Conservation (phyloP, 2,797 vertebrate genomes). For the Cossypha dichroa region DNA sequence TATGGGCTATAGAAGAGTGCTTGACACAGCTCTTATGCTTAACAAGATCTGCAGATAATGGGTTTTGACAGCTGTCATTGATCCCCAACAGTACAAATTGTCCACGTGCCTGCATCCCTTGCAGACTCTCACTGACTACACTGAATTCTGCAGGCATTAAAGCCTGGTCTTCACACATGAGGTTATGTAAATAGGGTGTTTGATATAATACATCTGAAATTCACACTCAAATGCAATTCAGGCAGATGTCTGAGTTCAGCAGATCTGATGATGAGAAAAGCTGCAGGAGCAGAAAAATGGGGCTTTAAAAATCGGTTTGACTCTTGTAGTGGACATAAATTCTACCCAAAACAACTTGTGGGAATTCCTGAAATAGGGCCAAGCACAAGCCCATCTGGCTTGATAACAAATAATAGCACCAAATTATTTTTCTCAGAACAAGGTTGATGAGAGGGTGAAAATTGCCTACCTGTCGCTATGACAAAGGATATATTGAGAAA, state of each 20-base stretch:
- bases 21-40: not conserved
- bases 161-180: not conserved
- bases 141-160: not conserved
- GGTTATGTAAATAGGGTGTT: not conserved
- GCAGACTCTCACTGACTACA: not conserved
- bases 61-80: not conserved
- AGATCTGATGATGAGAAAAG: not conserved
- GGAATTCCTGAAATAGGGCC: not conserved
- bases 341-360: not conserved
- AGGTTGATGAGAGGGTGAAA: not conserved
- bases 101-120: not conserved
- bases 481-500: not conserved
- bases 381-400: not conserved
- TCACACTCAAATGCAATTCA: not conserved
- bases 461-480: not conserved
- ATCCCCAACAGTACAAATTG: not conserved
- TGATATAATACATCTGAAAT: not conserved
- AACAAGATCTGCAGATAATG: not conserved
- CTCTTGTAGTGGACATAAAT: not conserved
- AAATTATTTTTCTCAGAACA: slow-evolving; percentile 2
- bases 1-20: not conserved
- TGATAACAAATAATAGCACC: not conserved
- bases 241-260: not conserved
- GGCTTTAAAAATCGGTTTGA: not conserved
- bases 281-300: not conserved